Evolutionary conservation across 64 coral and sea anemone species (phyloP), one percentile per base, ranked within the genome.

Genomic region (Pocillopora damicornis): DNA sequence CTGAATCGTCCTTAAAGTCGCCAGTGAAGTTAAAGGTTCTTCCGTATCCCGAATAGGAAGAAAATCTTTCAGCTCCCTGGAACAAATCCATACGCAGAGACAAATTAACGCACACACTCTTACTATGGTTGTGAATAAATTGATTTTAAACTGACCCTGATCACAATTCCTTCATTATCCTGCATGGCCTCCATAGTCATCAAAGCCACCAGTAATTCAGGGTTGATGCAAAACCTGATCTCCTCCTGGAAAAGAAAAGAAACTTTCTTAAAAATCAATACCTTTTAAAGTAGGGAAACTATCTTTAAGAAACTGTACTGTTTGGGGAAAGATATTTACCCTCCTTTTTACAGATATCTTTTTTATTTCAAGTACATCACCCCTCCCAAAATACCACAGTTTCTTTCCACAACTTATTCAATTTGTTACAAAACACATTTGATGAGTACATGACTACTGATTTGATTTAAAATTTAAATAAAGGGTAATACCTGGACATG

Each of bases 61-160:
- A 95, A 20, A 95, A 95, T 57, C 93, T 87, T 30, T 95, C 93
- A 57, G 86, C 63, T 51, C 93, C 93, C 93, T 95, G 34, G 34
- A 71, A 76, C 25, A 35, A 30, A 51, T 51, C 2, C 42, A 51
- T 51, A 4, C 42, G 7, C 42, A 51, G 42, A 51, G 42, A 51
- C 42, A 20, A 59, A 26, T 76, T 75, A 5, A 59, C 30, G 34
- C 18, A 18, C 16, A 14, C 30, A 60, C 17, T 76, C 15, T 51
- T 1, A 35, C 11, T 76, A 16, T 14, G 13, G 3, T 42, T 38
- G 1, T 2, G 18, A 67, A 7, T 20, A 16, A 18, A 67, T 17
- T 18, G 18, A 67, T 5, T 65, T 66, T 4, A 12, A 65, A 81
- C 86, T 23, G 63, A 95, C 93, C 93, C 91, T 95, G 23, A 92